Evolutionary conservation across 92 coral and sea anemone genomes (phyloP), one percentile per base, ranked within the genome.

Genomic region (Virgularia gustaviana): DNA sequence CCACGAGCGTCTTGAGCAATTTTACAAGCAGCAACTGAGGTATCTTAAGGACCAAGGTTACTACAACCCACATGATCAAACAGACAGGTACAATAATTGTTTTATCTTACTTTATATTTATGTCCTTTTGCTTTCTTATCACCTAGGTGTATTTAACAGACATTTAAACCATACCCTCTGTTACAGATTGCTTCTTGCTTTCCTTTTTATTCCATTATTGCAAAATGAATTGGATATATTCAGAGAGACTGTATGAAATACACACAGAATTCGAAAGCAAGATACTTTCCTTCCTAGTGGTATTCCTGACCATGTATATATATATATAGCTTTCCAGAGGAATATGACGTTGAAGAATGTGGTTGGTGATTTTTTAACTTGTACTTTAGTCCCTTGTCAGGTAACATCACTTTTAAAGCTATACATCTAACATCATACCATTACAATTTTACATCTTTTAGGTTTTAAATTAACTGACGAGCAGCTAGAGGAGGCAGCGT

Each of bases 401-500:
- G n/a, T n/a, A n/a, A n/a, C n/a, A n/a, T n/a, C n/a, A n/a, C n/a
- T n/a, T n/a, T n/a, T n/a, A n/a, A n/a, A n/a, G n/a, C n/a, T n/a
- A n/a, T n/a, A n/a, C n/a, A n/a, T n/a, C n/a, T n/a, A n/a, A n/a
- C n/a, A n/a, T n/a, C n/a, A n/a, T n/a, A n/a, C n/a, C n/a, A n/a
- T n/a, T n/a, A n/a, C n/a, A n/a, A 8, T 23, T 53, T 53, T 22
- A 9, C 4, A 9, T 22, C 7, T 23, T 58, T 0, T 55, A 72
- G 78, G 67, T 2, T 56, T 36, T 35, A 9, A 55, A 49, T 53
- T 72, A 6, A 35, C 78, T 20, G 63, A 61, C 19, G 78, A 72
- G 11, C 31, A 72, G 23, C 53, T 72, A 23, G 35, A 55, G 57
- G 78, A 36, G 32, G 78, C 45, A 30, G 78, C 78, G 18, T 6